These are phyloP conservation scores for Chromis chromis DNA, from an alignment of 2,797 vertebrate species.

Conservation along the genomic window DNA sequence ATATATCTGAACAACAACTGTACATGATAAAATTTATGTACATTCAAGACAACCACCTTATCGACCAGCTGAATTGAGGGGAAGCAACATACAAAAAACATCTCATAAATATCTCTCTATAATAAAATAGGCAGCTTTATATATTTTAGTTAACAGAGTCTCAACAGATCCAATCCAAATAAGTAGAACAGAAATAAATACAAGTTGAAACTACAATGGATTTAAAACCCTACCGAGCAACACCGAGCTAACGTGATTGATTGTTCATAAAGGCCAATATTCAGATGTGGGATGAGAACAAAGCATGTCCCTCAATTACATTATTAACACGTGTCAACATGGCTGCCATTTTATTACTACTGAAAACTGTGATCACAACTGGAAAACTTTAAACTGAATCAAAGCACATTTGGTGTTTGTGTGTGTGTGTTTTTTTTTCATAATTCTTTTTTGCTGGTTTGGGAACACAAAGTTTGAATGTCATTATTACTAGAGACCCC, in stretches of 20 bases:
- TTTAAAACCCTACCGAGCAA: constrained; percentile 54
- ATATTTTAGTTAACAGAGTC: constrained; percentile 22
- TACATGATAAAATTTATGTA: constrained; percentile 70
- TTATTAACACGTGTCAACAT: constrained; percentile 64
- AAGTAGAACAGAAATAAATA: constrained; percentile 69
- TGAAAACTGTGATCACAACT: constrained; percentile 53
- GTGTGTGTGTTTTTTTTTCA: constrained; percentile 43
- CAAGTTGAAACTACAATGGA: constrained; percentile 48
- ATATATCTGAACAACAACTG: constrained; percentile 63
- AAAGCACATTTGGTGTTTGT: constrained; percentile 64
- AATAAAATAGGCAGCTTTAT: constrained; percentile 82
- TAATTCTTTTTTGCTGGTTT: constrained; percentile 76
- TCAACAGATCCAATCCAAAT: constrained; percentile 38
- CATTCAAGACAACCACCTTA: constrained; percentile 57
- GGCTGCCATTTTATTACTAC: constrained; percentile 78
- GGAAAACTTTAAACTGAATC: constrained; percentile 11
- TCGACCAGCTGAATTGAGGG: constrained; percentile 43
- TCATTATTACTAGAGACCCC: constrained; percentile 85
- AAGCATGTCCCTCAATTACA: constrained; percentile 67
- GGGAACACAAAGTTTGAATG: constrained; percentile 71
- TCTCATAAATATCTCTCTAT: constrained; percentile 77
- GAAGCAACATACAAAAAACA: constrained; percentile 62
- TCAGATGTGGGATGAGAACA: constrained; percentile 50
- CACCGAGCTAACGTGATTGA: constrained; percentile 2
- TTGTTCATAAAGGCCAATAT: constrained; percentile 37